A percentile compares a stretch with the other conserved stretches of the same genome.
Conservation (phyloP, 2,797 vertebrate species). For the Erethizon dorsatum region DNA sequence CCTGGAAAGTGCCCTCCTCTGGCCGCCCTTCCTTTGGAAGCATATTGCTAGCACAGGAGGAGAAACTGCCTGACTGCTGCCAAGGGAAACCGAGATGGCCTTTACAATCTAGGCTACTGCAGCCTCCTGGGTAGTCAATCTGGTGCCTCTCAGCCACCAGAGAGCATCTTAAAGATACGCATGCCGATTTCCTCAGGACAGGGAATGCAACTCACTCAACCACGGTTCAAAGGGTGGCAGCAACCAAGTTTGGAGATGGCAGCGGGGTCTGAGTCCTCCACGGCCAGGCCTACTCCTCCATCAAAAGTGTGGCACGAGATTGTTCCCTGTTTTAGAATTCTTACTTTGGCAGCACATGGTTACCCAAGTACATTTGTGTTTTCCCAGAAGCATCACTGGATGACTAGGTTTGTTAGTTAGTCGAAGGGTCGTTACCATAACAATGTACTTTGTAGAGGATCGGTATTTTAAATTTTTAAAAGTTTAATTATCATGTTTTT, state of each 20-base stretch:
- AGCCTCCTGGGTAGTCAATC: constrained; percentile 75
- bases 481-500: neutral
- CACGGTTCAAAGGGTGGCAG: neutral
- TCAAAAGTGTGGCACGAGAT: neutral
- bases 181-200: constrained; percentile 12
- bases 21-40: constrained; percentile 75
- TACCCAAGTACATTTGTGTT: neutral
- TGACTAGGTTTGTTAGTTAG: neutral
- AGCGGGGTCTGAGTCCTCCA: neutral
- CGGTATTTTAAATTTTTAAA: neutral
- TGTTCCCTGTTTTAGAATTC: neutral
- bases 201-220: neutral
- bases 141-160: constrained; percentile 69
- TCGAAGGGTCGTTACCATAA: neutral
- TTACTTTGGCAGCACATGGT: neutral
- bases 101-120: constrained; percentile 80
- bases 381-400: neutral
- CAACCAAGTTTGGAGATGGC: neutral
- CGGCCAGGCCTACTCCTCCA: neutral
- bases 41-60: constrained; percentile 79
- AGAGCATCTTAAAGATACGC: neutral
- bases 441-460: neutral
- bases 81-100: constrained; percentile 72
- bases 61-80: constrained; percentile 57
- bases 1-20: constrained; percentile 64